Base-by-base conservation (phyloP, 1,140 invertebrate genomes). In the Drosophila lowei region DNA sequence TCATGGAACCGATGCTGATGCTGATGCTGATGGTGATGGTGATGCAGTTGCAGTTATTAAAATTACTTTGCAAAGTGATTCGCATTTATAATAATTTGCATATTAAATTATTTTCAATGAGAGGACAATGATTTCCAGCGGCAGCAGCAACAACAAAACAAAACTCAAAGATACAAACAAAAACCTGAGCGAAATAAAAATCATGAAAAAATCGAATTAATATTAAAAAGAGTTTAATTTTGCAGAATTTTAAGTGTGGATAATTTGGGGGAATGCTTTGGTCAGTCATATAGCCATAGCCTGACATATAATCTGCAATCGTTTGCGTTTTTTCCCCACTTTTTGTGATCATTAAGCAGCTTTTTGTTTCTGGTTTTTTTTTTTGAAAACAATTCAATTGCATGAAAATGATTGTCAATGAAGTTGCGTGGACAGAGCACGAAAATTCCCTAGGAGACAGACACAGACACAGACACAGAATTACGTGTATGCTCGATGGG, bases 181-280 rank as follows among this genome's bases (percentile, higher is more conserved):
- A 79, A 85, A 80, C 77, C 74, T 63, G 53, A 71, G 68, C 68
- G 53, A 76, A 61, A 49, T 58, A 53, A 80, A 72, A 79, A 77
- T 64, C 46, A 57, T 61, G 49, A 62, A 79, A 79, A 84, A 86
- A 76, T 77, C 66, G 76, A 85, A 86, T 86, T 81, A 83, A 83
- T 83, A 83, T 83, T 83, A 81, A 86, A 86, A 88, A 86, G 68
- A 77, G 78, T 86, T 86, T 86, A 78, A 86, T 88, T 80, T 88
- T 62, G 74, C 61, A 78, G 65, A 65, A 73, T 62, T 80, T 86
- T 62, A 66, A 80, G 58, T 57, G 43, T 13, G 34, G 34, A 38
- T 13, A 38, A 38, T 38, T 38, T 15, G 52, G 53, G 8, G 4
- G 57, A 54, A 38, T 53, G 41, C 16, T 6, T 18, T 23, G 52